phyloP scores from a whole-genome alignment of 2,797 vertebrate genomes.

The Cyprinodon diabolis region DNA sequence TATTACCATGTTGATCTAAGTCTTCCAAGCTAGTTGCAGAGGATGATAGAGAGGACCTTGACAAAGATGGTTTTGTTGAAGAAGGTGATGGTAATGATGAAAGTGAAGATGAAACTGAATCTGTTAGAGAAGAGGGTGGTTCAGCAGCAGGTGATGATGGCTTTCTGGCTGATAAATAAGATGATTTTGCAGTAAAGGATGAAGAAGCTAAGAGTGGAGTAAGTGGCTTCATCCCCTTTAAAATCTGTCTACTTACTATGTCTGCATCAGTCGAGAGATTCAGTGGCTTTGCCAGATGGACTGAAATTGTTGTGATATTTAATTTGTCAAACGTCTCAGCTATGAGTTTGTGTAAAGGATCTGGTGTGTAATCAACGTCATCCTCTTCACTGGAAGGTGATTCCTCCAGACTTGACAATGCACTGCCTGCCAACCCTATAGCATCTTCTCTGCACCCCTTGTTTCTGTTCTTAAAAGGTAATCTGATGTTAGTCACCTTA shows the following conservation, averaged over 20 bases:
- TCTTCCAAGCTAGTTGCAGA: conserved; percentile 27
- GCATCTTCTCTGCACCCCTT: conserved; percentile 32
- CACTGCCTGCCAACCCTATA: neutral
- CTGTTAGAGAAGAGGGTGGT: neutral
- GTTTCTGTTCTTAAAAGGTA: conserved; percentile 37
- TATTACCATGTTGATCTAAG: conserved; percentile 13
- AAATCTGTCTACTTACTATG: conserved; percentile 25
- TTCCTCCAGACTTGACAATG: conserved; percentile 5
- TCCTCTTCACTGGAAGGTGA: neutral
- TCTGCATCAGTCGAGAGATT: conserved; percentile 29
- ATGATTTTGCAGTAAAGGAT: neutral
- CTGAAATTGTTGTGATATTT: conserved; percentile 61
- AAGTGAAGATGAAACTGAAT: neutral
- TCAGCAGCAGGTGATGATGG: conserved; percentile 11
- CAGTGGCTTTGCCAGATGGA: conserved; percentile 51
- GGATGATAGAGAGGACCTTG: neutral
- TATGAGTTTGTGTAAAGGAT: conserved; percentile 59
- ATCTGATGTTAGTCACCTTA: conserved; percentile 60
- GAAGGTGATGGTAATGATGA: neutral
- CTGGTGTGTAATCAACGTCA: conserved; percentile 13
- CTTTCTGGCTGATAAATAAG: neutral
- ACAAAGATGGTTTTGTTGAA: neutral
- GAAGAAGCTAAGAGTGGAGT: conserved; percentile 1
- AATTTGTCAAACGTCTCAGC: conserved; percentile 42
- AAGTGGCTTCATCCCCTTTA: conserved; percentile 35